Base-by-base conservation (phyloP, 2,888 invertebrate genomes). In the Caenorhabditis sulstoni region DNA sequence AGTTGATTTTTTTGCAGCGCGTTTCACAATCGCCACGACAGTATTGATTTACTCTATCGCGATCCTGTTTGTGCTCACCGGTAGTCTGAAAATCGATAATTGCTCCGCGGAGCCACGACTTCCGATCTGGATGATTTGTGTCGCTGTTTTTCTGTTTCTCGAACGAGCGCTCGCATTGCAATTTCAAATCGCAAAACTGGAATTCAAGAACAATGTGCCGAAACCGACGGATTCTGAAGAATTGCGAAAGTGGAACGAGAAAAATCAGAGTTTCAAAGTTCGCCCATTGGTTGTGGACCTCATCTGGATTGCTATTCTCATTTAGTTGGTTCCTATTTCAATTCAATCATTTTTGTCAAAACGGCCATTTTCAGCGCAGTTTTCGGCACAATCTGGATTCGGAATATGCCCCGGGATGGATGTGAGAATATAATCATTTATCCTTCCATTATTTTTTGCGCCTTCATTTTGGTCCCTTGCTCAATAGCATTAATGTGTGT, bases 111-210 rank as follows among this genome's bases (percentile, higher is more conserved):
- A 55, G 37, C 37, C 55, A 11, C 29, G 55, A 37, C 23, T 55
- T 18, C 55, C 55, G 39, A 55, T 55, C 16, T 55, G 55, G 55
- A 55, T 55, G 55, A 55, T 55, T 39, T 16, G 29, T n/a, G 35
- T 35, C 11, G 55, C 37, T 16, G 55, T 18, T 3, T 55, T 55
- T 29, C 7, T 29, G 29, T 5, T 29, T 29, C 9, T 55, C 1
- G 55, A 55, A 37, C 35, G 29, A 3, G 29, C 29, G 3, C 7
- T 29, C 2, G 55, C 55, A 1, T 16, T 55, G 3, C 3, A 39
- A 37, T 55, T 55, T 39, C 29, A 55, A 37, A 12, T 55, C 5
- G 55, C 55, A 9, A 23, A 23, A 4, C 16, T 55, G 3, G 18
- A 39, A 37, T 37, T 55, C 18, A 37, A 37, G 37, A 55, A 39